Conservation (phyloP, 2,113 vertebrate genomes). For the Irena cyanogastra region DNA sequence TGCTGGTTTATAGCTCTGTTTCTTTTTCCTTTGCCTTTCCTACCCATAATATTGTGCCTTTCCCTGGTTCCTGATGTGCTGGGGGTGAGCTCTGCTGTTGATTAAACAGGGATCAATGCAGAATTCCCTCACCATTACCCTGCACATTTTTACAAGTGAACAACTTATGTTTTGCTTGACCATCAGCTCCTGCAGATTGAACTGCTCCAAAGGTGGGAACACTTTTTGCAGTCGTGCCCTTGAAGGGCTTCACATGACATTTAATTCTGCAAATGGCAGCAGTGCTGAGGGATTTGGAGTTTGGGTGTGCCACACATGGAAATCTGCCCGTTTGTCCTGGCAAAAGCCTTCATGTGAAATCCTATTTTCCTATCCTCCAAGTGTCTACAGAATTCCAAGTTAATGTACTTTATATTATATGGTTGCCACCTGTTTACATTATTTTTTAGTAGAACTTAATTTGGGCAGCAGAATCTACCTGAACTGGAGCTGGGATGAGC, state of each 20-base stretch:
- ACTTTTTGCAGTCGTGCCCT: accelerated
- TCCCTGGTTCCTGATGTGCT: not conserved
- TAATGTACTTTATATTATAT: too few relatives aligned
- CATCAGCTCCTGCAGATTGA: not conserved
- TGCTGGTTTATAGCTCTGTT: not conserved
- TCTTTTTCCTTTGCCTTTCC: not conserved
- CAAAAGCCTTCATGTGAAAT: not conserved
- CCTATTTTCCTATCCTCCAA: too few relatives aligned
- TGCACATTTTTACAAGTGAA: accelerated
- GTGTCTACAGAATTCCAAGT: too few relatives aligned
- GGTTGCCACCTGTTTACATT: too few relatives aligned
- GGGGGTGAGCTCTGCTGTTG: not conserved
- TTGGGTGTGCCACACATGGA: not conserved
- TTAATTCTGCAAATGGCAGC: not conserved
- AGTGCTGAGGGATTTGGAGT: not conserved
- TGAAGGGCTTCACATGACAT: not conserved
- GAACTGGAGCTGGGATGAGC: not conserved
- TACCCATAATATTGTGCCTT: accelerated
- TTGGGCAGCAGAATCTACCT: not conserved
- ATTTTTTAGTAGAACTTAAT: not conserved
- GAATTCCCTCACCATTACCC: not conserved
- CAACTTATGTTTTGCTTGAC: not conserved
- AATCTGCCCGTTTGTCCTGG: not conserved
- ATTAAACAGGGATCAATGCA: not conserved
- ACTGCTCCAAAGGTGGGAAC: not conserved